Evolutionary conservation across 2,888 invertebrate genomes (phyloP), one percentile per base, ranked within the genome.

Genomic region (Drosophila picticornis): DNA sequence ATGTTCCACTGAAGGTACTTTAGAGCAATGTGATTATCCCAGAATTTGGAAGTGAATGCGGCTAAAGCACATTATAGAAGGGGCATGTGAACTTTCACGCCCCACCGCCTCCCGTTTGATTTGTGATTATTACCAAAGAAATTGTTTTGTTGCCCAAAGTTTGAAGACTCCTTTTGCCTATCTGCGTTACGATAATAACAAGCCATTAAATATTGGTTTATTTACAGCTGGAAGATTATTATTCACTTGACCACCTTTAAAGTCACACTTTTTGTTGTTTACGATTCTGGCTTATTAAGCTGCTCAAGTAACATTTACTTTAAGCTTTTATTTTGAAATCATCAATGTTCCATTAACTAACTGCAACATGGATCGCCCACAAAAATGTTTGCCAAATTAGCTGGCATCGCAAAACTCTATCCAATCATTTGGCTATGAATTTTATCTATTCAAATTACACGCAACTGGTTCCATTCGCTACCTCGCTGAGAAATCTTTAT

Each of bases 101-200:
- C 79, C 38, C 38, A 52, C 40, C 55, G 38, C 38, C 56, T 16
- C 71, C 66, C 52, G 6, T 55, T 69, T 77, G 77, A 79, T 78
- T 78, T 77, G 77, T 78, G 77, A 75, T 77, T 77, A 77, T 78
- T 74, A 56, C 75, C 36, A 40, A 29, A 38, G 62, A 59, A 67
- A 70, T 61, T 78, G 66, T 64, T 77, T 60, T 27, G 55, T 25
- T 36, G 36, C 48, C 56, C 53, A 34, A 72, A 46, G 56, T 68
- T 77, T 64, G 66, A 59, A 59, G 31, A 52, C 69, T 34, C 59
- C 32, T n/a, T n/a, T n/a, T 36, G 61, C 29, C 56, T 56, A 61
- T 69, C 70, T 43, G 40, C 25, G 11, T 40, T 29, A 6, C 22
- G 25, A 61, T 51, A 73, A 70, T 64, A 65, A 70, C 53, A 74